A percentile compares a stretch with the other conserved stretches of the same genome.
Evolutionary conservation across 2,797 vertebrate genomes (phyloP).

Genomic region (Delichon dasypus): DNA sequence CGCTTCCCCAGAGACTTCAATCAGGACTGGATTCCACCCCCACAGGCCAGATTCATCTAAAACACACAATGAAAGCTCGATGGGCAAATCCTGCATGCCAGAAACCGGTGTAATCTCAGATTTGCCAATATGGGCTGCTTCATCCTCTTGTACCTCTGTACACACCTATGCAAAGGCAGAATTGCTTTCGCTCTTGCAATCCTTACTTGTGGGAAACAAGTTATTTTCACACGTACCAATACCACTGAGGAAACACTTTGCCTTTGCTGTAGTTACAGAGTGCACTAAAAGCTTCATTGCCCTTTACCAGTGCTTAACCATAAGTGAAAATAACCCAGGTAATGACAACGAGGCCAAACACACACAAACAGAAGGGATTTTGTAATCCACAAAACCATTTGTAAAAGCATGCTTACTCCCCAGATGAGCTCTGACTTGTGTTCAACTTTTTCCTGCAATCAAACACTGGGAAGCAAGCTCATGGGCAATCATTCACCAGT

Average conservation of each 20-base stretch:
- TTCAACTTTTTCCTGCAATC: neutral
- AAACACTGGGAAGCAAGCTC: neutral
- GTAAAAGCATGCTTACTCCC: neutral
- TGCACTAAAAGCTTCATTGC: neutral
- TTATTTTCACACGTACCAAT: neutral
- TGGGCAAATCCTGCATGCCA: neutral
- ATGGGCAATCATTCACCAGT: neutral
- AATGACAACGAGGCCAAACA: neutral
- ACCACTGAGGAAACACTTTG: neutral
- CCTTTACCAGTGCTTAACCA: neutral
- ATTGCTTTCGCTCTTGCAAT: neutral
- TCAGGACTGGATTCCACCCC: constrained; percentile 6
- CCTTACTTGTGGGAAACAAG: neutral
- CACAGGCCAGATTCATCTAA: neutral
- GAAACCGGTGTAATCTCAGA: neutral
- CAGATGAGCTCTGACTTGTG: neutral
- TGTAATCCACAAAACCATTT: neutral
- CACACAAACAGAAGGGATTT: neutral
- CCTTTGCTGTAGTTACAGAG: neutral
- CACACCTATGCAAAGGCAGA: neutral
- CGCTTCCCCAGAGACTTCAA: constrained; percentile 12
- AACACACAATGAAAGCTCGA: neutral
- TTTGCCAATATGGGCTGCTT: neutral
- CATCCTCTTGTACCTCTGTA: neutral
- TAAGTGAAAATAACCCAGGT: neutral